Evolutionary conservation across 2,888 invertebrate species (phyloP), one percentile per base, ranked within the genome.

Genomic region (Toxonevra muliebris): DNA sequence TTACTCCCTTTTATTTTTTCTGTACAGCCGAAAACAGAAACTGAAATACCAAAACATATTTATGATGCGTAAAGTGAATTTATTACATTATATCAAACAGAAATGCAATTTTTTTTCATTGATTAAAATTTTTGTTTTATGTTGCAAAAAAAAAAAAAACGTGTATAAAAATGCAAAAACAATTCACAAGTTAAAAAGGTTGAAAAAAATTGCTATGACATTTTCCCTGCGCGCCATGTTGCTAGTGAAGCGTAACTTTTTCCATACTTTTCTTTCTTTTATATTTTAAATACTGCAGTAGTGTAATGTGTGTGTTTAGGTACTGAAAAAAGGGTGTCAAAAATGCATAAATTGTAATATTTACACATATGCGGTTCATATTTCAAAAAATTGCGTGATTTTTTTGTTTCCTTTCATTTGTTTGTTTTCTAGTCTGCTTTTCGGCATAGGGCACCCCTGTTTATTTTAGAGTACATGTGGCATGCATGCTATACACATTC

Each of bases 361-460:
- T 54, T 57, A 60, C 60, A 60, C 65, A 60, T 66, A 54, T 61
- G 66, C 66, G 66, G 61, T 66, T 66, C 66, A 66, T 66, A 66
- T 66, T 66, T 66, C 66, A 66, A 17, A 52, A 19, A 65, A 65
- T 55, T 65, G 65, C 65, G 50, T 42, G 52, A 57, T 65, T 65
- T 58, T 58, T 57, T 30, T 30, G 30, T 30, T 30, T 30, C 3
- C 7, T 7, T 30, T 7, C 30, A 4, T 30, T 30, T 30, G 30
- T 30, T 30, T 30, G 30, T 30, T 30, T 30, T 30, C 30, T 30
- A 30, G 30, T 30, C 30, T 30, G 30, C 30, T 30, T 30, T 30
- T 30, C 7, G 30, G 30, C 30, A 7, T 7, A 30, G 30, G 30
- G 30, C 30, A 30, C 30, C 30, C 30, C 30, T 30, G 30, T 7